These are phyloP conservation scores for Rattus norvegicus DNA, from an alignment of 2,113 vertebrate species.

Conservation along the genomic window DNA sequence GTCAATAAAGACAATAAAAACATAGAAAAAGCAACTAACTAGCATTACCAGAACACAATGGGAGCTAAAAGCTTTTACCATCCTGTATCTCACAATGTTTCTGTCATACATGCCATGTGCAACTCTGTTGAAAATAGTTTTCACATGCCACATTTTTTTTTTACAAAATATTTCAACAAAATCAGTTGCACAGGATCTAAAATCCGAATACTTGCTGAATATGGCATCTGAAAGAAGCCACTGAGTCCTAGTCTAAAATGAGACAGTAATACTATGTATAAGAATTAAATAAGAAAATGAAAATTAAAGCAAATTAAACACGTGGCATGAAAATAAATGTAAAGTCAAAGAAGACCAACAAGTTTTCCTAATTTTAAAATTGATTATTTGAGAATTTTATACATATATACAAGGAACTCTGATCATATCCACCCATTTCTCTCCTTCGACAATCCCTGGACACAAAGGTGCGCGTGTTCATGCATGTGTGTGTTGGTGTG, in stretches of 20 bases:
- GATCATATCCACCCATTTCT: too few relatives aligned
- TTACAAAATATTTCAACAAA: not conserved
- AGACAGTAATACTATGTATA: not conserved
- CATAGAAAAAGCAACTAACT: not conserved
- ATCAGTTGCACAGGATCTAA: not conserved
- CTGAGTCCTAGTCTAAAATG: not conserved
- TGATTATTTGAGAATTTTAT: not conserved
- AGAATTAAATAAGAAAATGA: conserved; percentile 10
- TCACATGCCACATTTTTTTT: not conserved
- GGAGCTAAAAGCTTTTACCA: not conserved
- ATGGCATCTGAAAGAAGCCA: not conserved
- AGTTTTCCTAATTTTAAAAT: not conserved
- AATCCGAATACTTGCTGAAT: not conserved
- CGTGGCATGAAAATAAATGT: not conserved
- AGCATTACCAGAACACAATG: conserved; percentile 1
- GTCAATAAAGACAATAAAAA: not conserved
- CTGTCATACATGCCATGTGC: accelerated
- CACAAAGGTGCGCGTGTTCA: too few relatives aligned
- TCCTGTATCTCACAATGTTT: not conserved
- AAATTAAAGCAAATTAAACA: conserved; percentile 54
- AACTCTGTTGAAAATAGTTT: not conserved
- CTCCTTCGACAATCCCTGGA: not conserved
- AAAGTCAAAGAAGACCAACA: not conserved
- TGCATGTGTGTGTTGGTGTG: not conserved
- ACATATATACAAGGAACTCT: not conserved